Conservation (phyloP, 2,797 vertebrate genomes). For the Mormyrops boulengeri region DNA sequence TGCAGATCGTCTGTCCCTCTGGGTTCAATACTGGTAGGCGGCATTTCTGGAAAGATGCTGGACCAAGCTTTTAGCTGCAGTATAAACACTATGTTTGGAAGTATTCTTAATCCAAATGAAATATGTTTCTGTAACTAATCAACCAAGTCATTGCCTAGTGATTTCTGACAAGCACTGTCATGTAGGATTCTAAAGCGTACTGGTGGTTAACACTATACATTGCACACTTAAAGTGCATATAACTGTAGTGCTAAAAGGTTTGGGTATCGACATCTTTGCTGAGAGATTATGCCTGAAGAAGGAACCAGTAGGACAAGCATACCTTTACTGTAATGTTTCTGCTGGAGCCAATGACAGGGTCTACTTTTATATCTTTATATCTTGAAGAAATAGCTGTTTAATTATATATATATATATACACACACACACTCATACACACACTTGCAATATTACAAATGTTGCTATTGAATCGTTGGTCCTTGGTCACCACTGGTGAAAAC, state of each 20-base stretch:
- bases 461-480: background rate
- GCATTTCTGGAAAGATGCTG: conserved; percentile 28
- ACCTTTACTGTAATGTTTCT: background rate
- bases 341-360: background rate
- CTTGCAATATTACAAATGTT: background rate
- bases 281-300: background rate
- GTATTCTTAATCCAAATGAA: background rate
- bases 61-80: conserved; percentile 30
- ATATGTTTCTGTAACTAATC: background rate
- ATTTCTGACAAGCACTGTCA: background rate
- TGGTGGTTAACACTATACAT: background rate
- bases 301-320: background rate
- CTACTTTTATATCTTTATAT: background rate
- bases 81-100: background rate
- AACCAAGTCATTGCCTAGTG: background rate
- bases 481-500: background rate
- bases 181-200: background rate
- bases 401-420: background rate
- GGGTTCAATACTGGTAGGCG: conserved; percentile 38
- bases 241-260: background rate
- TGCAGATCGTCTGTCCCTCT: conserved; percentile 38
- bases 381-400: background rate
- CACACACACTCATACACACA: background rate
- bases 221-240: background rate
- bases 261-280: background rate